Evolutionary conservation across 2,888 invertebrate species (phyloP).

Genomic region (Phlogophora meticulosa): DNA sequence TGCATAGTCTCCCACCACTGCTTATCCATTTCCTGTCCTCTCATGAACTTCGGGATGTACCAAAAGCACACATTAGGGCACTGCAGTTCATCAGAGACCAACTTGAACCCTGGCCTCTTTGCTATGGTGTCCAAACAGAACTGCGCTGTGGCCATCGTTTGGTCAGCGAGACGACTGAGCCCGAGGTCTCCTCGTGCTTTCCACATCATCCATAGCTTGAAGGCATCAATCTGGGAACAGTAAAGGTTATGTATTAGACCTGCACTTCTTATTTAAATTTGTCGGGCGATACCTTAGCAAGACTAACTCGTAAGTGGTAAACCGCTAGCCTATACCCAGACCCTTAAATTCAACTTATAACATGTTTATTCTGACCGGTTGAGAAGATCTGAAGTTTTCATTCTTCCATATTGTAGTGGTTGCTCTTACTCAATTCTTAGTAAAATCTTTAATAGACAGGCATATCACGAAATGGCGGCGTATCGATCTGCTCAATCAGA

Average conservation of each 20-base stretch:
- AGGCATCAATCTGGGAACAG: constrained; percentile 93
- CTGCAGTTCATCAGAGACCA: constrained; percentile 91
- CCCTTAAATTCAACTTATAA: too few species aligned
- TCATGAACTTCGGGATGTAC: constrained; percentile 93
- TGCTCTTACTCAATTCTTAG: too few species aligned
- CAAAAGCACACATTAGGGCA: constrained; percentile 97
- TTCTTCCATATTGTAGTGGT: too few species aligned
- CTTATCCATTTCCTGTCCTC: constrained; percentile 80
- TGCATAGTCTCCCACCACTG: constrained; percentile 90
- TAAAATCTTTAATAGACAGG: too few species aligned
- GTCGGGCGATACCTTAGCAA: too few species aligned
- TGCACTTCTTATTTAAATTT: too few species aligned
- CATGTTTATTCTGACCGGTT: too few species aligned
- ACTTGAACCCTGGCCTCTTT: constrained; percentile 90
- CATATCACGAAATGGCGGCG: too few species aligned
- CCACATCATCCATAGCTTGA: constrained; percentile 98
- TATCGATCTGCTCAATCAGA: too few species aligned
- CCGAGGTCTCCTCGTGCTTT: constrained; percentile 94
- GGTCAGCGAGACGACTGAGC: constrained; percentile 92
- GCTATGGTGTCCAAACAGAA: constrained; percentile 90
- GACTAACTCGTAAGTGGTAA: too few species aligned
- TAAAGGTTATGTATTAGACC: neutral
- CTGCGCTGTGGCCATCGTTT: constrained; percentile 92
- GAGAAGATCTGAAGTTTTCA: too few species aligned
- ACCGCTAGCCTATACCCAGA: too few species aligned